Conservation (phyloP, 2,888 invertebrate species). For the Eucriotettix oculatus region DNA sequence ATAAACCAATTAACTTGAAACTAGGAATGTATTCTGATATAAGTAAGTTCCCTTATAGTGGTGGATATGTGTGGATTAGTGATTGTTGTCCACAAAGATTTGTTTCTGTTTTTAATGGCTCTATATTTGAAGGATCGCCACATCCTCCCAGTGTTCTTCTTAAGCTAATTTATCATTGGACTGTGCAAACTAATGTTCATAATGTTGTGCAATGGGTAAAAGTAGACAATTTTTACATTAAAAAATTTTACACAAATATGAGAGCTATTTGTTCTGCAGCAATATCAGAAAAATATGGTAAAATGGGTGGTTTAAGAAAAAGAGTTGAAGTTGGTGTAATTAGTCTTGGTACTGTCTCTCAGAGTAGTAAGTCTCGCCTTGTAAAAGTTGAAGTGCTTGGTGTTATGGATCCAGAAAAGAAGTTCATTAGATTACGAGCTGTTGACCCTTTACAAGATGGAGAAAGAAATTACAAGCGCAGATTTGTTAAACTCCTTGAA, state of each 20-base stretch:
- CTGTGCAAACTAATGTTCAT: conserved; percentile 76
- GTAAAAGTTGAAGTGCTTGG: conserved; percentile 81
- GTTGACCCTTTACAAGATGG: conserved; percentile 65
- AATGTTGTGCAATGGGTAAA: conserved; percentile 81
- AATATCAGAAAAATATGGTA: conserved; percentile 55
- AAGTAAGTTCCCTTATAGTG: conserved; percentile 69
- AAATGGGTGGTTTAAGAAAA: conserved; percentile 54
- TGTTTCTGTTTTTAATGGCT: conserved; percentile 74
- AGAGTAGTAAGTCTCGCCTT: conserved; percentile 55
- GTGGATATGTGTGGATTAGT: conserved; percentile 83
- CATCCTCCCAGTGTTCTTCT: conserved; percentile 69
- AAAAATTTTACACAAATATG: conserved; percentile 49
- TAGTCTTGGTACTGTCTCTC: conserved; percentile 71
- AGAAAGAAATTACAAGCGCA: conserved; percentile 61
- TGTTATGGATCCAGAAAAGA: conserved; percentile 56
- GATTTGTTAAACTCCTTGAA: conserved; percentile 68
- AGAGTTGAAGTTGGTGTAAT: conserved; percentile 70
- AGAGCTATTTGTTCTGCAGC: conserved; percentile 66
- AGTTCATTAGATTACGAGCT: conserved; percentile 57
- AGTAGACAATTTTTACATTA: conserved; percentile 52
- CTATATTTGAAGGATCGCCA: conserved; percentile 71
- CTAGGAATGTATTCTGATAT: conserved; percentile 76
- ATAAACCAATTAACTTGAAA: conserved; percentile 43
- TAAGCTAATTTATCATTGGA: conserved; percentile 80
- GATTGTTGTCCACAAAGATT: conserved; percentile 73